Evolutionary conservation across 2,113 vertebrate species (phyloP), one percentile per base, ranked within the genome.

Genomic region (Xenus cinereus): DNA sequence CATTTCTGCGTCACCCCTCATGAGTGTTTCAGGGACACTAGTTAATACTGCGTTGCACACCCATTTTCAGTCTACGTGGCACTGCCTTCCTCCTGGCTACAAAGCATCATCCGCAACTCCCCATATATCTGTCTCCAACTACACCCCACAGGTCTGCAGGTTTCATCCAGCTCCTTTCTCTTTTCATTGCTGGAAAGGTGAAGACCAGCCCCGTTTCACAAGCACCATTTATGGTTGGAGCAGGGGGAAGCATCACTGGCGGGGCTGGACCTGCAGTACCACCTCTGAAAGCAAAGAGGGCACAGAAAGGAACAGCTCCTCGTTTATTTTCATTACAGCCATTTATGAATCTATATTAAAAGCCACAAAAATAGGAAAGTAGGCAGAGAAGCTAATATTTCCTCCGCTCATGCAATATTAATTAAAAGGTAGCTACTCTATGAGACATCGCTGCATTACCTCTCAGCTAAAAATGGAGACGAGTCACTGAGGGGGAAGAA

Each of bases 351-450:
- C 86, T 89, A 73, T 93, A 96, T 91, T 92, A 96, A 96, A 97
- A 97, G 87, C 93, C 91, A 89, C 74, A 93, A 93, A 88, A 97
- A 81, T 66, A 86, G 54, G 78, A 80, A 90, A 94, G 75, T 23
- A 90, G 76, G 68, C 59, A 96, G 90, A 95, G 96, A 84, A 88
- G 96, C 94, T 95, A 89, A 6, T 95, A 97, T 97, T 97, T 96
- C 86, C 72, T 32, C 53, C 72, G 51, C 68, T 97, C 93, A 98
- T 98, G 82, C 89, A 98, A 97, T 98, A 98, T 98, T 98, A 96
- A 98, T 87, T 82, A 81, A 93, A 95, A 97, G 88, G 94, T 41
- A 96, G 79, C 78, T 90, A 86, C 75, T 92, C 37, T 95, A 46
- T 60, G 83, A 97, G 95, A 75, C 90, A 91, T 20, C 89, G 59